These are phyloP conservation scores for Hymenopus coronatus DNA, from an alignment of 2,888 invertebrate species.

Conservation along the genomic window DNA sequence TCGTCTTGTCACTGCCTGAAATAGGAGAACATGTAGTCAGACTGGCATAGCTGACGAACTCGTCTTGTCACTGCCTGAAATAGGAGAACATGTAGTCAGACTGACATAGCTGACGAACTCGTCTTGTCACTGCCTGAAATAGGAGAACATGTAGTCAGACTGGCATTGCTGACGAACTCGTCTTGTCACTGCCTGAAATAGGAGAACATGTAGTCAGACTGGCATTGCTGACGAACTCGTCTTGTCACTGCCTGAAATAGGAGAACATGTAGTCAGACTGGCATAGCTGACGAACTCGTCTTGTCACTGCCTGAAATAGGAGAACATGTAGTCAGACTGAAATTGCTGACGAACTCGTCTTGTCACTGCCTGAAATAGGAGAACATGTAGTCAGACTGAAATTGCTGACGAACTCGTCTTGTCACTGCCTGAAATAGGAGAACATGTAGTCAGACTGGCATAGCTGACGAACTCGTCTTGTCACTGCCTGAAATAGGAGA, in stretches of 20 bases:
- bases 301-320: slow-evolving; percentile 67
- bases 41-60: slow-evolving; percentile 51
- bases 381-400: too few species aligned
- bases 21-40: neutral
- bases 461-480: slow-evolving; percentile 52
- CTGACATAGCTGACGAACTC: slow-evolving; percentile 52
- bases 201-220: neutral
- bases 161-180: slow-evolving; percentile 24
- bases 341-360: slow-evolving; percentile 42
- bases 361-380: slow-evolving; percentile 67
- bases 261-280: neutral
- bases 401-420: slow-evolving; percentile 47
- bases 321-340: neutral
- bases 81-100: neutral
- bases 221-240: slow-evolving; percentile 56
- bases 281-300: slow-evolving; percentile 59
- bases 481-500: slow-evolving; percentile 63
- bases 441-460: too few species aligned
- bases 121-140: slow-evolving; percentile 69
- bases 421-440: slow-evolving; percentile 64
- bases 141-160: neutral
- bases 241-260: slow-evolving; percentile 69
- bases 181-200: slow-evolving; percentile 71
- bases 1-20: slow-evolving; percentile 73
- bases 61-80: slow-evolving; percentile 71